Percentiles rank a stretch among this genome's conserved stretches.
phyloP scores from a whole-genome alignment of 2,113 vertebrate genomes.

The Pelobates fuscus region DNA sequence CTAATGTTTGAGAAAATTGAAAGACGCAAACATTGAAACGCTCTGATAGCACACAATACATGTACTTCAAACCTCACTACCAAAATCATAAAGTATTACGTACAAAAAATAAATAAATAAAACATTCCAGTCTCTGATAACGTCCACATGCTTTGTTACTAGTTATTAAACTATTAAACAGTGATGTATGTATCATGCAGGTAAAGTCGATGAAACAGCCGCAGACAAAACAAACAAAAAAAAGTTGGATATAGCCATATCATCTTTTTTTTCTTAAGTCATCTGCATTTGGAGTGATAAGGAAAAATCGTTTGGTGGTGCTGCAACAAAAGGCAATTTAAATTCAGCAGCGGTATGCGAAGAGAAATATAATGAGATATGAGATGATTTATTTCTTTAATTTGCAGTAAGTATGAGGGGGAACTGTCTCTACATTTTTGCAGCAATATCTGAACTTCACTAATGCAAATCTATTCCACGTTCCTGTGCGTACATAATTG shows the following conservation, averaged over 20 bases:
- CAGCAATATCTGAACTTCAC: constrained; percentile 32
- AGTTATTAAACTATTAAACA: no score
- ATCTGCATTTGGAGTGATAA: constrained; percentile 37
- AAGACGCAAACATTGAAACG: no score
- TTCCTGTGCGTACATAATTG: constrained; percentile 9
- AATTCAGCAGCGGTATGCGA: constrained; percentile 40
- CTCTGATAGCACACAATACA: no score
- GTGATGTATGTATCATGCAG: background rate
- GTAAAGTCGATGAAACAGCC: background rate
- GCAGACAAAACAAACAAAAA: background rate
- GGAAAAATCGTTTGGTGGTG: constrained; percentile 11
- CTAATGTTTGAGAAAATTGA: no score
- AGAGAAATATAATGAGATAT: constrained; percentile 49
- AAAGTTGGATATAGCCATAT: background rate
- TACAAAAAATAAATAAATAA: no score
- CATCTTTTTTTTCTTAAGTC: background rate
- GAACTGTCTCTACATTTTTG: constrained; percentile 33
- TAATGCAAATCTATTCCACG: constrained; percentile 40
- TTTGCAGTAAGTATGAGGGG: constrained; percentile 42
- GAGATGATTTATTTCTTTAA: constrained; percentile 50
- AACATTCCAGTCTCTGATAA: no score
- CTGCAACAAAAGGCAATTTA: constrained; percentile 47
- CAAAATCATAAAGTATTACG: no score
- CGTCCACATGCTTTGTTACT: no score
- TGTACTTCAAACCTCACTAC: no score